Conservation (phyloP, 2,888 invertebrate genomes). For the Patella depressa region DNA sequence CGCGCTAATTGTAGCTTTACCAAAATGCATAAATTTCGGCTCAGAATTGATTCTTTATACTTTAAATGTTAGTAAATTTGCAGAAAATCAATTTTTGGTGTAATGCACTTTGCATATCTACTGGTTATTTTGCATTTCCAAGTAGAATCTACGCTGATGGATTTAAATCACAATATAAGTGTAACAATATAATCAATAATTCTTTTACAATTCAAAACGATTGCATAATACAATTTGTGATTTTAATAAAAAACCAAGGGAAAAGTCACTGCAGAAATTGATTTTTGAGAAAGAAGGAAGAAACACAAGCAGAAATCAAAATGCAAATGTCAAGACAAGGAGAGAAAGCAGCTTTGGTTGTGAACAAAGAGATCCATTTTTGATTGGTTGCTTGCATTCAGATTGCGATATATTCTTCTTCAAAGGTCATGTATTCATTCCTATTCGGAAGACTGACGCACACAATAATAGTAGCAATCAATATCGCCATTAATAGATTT, state of each 20-base stretch:
- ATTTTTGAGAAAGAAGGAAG: neutral
- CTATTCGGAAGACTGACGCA: conserved; percentile 23
- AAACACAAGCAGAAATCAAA: neutral
- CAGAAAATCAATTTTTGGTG: neutral
- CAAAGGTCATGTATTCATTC: conserved; percentile 31
- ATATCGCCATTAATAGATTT: conserved; percentile 32
- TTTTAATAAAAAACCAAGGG: conserved; percentile 2
- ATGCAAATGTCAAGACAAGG: conserved; percentile 11
- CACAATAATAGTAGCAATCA: conserved; percentile 31
- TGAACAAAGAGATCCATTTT: conserved; percentile 24
- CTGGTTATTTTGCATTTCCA: no score
- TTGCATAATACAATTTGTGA: conserved; percentile 13
- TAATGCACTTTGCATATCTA: conserved; percentile 1
- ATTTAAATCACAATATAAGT: conserved; percentile 7
- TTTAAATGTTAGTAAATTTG: neutral
- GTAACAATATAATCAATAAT: neutral
- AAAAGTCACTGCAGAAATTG: conserved; percentile 8
- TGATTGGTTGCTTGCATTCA: conserved; percentile 27
- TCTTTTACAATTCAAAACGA: conserved; percentile 9
- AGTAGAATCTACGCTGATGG: neutral
- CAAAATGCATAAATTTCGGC: neutral
- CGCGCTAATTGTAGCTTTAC: no score
- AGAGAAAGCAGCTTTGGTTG: conserved; percentile 21
- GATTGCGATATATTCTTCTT: conserved; percentile 30
- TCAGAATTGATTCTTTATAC: neutral